A percentile compares a stretch with the other conserved stretches of the same genome.
These are phyloP conservation scores for Glomeris marginata DNA, from an alignment of 2,888 invertebrate genomes.

Conservation along the genomic window DNA sequence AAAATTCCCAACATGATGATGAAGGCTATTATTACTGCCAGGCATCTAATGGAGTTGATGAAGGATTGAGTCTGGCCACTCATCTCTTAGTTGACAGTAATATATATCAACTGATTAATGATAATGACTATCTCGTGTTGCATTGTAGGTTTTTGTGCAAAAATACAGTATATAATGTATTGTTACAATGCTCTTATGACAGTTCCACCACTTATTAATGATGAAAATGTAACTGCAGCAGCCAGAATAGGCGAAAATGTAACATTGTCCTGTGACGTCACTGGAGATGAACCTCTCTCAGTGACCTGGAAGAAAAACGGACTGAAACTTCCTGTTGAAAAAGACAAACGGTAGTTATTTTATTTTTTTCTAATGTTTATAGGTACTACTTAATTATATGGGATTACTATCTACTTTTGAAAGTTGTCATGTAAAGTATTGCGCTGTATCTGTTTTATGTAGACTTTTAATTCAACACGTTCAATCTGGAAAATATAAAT, in stretches of 20 bases:
- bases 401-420: no score
- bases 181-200: neutral
- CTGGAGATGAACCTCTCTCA: conserved; percentile 11
- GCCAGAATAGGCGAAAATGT: conserved; percentile 9
- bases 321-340: conserved; percentile 2
- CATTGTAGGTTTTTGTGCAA: no score
- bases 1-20: conserved; percentile 5
- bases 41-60: conserved; percentile 12
- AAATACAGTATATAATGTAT: no score
- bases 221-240: conserved; percentile 1
- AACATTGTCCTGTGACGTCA: conserved; percentile 9
- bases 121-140: neutral
- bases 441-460: no score
- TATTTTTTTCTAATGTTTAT: no score
- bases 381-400: no score
- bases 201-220: conserved; percentile 10
- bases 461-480: no score
- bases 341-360: neutral
- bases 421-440: no score
- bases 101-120: neutral
- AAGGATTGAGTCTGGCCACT: conserved; percentile 11
- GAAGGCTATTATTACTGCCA: conserved; percentile 12
- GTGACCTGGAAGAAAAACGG: conserved; percentile 10
- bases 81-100: conserved; percentile 10
- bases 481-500: no score